These are phyloP conservation scores for Lithodes maja DNA, from an alignment of 2,888 invertebrate genomes.

Conservation along the genomic window DNA sequence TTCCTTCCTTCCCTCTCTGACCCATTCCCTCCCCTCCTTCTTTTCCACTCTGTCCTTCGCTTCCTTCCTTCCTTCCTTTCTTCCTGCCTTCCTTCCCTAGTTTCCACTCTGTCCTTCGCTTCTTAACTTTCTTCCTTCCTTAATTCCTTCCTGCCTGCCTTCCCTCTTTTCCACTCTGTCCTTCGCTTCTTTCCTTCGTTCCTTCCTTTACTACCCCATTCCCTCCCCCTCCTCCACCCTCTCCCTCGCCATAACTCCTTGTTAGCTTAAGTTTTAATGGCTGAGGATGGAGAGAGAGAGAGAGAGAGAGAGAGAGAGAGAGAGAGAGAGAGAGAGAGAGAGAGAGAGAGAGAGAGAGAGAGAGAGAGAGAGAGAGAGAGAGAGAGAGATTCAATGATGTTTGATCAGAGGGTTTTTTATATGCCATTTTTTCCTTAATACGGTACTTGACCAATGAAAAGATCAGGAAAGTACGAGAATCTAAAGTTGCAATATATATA, in stretches of 20 bases:
- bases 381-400: background rate
- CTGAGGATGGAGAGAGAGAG: background rate
- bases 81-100: too few relatives aligned
- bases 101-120: too few relatives aligned
- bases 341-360: background rate
- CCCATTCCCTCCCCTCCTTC: background rate
- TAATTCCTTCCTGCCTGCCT: too few relatives aligned
- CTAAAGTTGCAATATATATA: too few relatives aligned
- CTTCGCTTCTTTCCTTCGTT: too few relatives aligned
- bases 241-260: background rate
- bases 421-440: too few relatives aligned
- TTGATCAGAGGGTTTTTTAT: too few relatives aligned
- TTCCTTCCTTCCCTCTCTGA: too few relatives aligned
- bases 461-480: too few relatives aligned
- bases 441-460: too few relatives aligned
- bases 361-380: background rate
- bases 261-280: background rate
- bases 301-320: background rate
- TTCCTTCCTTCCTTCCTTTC: background rate
- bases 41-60: background rate
- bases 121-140: too few relatives aligned
- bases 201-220: background rate
- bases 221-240: background rate
- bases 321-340: constrained; percentile 7
- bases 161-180: too few relatives aligned